phyloP scores from a whole-genome alignment of 37 sponge, comb jelly and placozoan species.

The Theonella swinhoei region DNA sequence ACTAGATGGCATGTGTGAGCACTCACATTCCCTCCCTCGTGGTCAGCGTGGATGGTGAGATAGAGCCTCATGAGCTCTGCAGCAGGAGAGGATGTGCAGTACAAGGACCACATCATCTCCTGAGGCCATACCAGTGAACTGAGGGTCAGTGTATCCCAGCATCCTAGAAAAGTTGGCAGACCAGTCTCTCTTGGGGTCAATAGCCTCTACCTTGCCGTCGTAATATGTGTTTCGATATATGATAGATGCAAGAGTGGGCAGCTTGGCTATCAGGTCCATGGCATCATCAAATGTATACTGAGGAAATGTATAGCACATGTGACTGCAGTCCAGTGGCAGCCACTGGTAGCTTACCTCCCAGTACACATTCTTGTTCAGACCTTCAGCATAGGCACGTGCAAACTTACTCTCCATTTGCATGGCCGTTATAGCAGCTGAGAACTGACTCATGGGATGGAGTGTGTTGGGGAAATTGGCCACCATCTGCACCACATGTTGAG shows the following conservation, averaged over 20 bases:
- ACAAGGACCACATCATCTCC: too few relatives aligned
- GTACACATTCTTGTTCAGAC: slow-evolving; percentile 89
- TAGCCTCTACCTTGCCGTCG: slow-evolving; percentile 83
- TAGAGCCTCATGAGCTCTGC: slow-evolving; percentile 93
- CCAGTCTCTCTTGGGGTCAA: slow-evolving; percentile 89
- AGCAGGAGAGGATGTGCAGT: background rate
- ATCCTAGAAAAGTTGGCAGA: slow-evolving; percentile 95
- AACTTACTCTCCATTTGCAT: slow-evolving; percentile 98
- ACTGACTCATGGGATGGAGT: slow-evolving; percentile 99
- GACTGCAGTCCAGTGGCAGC: too few relatives aligned
- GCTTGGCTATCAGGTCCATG: slow-evolving; percentile 98
- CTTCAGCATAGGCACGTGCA: slow-evolving; percentile 93
- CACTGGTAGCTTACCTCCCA: slow-evolving; percentile 84
- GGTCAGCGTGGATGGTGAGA: slow-evolving; percentile 97
- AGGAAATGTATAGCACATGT: too few relatives aligned
- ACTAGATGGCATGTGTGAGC: slow-evolving; percentile 97
- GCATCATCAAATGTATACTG: slow-evolving; percentile 93
- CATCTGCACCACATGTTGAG: slow-evolving; percentile 96
- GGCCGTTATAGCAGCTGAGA: slow-evolving; percentile 93
- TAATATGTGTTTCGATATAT: slow-evolving; percentile 88
- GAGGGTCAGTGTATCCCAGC: slow-evolving; percentile 81
- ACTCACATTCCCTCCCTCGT: slow-evolving; percentile 98
- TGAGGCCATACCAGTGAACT: slow-evolving; percentile 52
- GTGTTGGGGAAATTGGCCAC: slow-evolving; percentile 93
- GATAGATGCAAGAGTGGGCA: slow-evolving; percentile 90